Evolutionary conservation across 2,888 invertebrate species (phyloP).

Genomic region (Synanthedon andrenaeformis): DNA sequence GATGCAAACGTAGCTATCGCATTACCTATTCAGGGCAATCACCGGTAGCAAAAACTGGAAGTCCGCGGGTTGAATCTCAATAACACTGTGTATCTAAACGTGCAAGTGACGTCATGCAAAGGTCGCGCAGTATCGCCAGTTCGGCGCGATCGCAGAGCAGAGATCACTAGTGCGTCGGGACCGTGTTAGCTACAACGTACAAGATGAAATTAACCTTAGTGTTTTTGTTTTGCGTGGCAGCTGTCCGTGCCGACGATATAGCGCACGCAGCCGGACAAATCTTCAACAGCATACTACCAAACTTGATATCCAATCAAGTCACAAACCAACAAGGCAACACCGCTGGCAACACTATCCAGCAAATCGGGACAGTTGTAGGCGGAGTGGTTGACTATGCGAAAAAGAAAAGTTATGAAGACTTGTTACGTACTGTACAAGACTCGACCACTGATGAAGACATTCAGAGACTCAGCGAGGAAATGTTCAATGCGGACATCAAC

Average conservation of each 20-base stretch:
- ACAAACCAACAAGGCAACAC: conserved; percentile 51
- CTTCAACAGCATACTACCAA: conserved; percentile 56
- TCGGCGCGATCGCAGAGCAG: conserved; percentile 32
- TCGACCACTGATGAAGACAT: conserved; percentile 76
- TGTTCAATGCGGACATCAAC: conserved; percentile 79
- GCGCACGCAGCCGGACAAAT: conserved; percentile 58
- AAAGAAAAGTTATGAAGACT: conserved; percentile 59
- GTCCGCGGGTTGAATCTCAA: conserved; percentile 45
- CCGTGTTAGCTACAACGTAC: conserved; percentile 46
- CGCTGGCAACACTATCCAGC: conserved; percentile 48
- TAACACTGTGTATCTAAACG: conserved; percentile 36
- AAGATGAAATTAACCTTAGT: conserved; percentile 46
- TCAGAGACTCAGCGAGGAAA: conserved; percentile 76
- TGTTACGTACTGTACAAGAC: conserved; percentile 55
- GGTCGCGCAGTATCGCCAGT: conserved; percentile 49
- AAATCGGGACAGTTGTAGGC: conserved; percentile 60
- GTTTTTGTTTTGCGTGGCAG: conserved; percentile 34
- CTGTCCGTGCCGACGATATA: conserved; percentile 45
- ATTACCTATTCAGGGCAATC: conserved; percentile 23
- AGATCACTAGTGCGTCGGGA: conserved; percentile 61
- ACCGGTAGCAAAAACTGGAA: conserved; percentile 44
- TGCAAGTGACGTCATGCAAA: conserved; percentile 55
- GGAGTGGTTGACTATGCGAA: conserved; percentile 62
- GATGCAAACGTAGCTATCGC: conserved; percentile 10
- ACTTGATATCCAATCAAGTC: conserved; percentile 46